These are phyloP conservation scores for Notarius quadriscutis DNA, from an alignment of 2,113 vertebrate genomes.

Conservation along the genomic window DNA sequence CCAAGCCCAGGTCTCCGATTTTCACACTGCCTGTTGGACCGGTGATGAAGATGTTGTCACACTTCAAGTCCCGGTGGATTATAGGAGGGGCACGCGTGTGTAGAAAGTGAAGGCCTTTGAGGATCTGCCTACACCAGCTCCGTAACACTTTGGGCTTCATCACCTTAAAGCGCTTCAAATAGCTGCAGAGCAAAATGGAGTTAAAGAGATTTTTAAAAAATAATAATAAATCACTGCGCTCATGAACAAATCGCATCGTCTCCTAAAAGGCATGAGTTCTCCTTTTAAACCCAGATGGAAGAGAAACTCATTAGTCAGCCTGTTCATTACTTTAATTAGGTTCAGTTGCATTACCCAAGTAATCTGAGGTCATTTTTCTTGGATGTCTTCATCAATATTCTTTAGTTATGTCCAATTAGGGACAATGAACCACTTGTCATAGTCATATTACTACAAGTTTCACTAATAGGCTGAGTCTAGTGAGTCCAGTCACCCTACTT, in stretches of 20 bases:
- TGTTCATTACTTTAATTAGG: background rate
- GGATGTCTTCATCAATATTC: background rate
- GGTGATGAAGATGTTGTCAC: conserved; percentile 99
- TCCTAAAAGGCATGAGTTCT: background rate
- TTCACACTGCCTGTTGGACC: conserved; percentile 97
- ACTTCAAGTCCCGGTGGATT: conserved; percentile 97
- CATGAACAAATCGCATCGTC: background rate
- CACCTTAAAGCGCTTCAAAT: conserved; percentile 96
- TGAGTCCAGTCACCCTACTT: background rate
- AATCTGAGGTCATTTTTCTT: background rate
- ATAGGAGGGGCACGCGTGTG: conserved; percentile 94
- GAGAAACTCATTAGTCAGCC: background rate
- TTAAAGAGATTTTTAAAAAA: background rate
- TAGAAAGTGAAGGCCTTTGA: conserved; percentile 94
- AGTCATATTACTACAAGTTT: background rate
- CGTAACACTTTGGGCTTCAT: conserved; percentile 97
- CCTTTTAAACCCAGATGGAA: background rate
- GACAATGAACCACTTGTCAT: background rate
- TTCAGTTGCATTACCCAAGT: background rate
- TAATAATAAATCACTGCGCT: background rate
- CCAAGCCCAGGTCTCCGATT: conserved; percentile 93
- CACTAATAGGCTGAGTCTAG: background rate
- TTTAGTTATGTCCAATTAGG: background rate
- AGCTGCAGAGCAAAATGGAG: conserved; percentile 71
- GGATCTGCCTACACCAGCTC: conserved; percentile 97